Evolutionary conservation across 1,140 invertebrate genomes (phyloP).

Genomic region (Caligus rogercresseyi): DNA sequence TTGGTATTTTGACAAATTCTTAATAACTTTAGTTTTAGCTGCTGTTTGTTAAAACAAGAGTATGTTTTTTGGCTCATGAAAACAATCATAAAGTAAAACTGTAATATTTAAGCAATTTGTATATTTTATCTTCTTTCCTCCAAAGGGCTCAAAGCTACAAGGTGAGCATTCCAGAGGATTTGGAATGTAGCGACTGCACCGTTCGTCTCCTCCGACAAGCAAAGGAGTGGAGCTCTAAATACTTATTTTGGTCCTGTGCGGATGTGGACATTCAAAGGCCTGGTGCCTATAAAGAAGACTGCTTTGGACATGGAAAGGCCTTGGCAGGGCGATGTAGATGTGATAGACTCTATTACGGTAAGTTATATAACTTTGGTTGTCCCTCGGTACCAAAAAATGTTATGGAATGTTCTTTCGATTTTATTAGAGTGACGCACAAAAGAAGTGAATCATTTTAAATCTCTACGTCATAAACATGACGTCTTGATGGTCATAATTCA

Average conservation of each 20-base stretch:
- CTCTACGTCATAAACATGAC: too few species aligned
- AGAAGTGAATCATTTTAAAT: too few species aligned
- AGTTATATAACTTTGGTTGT: too few species aligned
- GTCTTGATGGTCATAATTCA: too few species aligned
- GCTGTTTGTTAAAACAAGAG: too few species aligned
- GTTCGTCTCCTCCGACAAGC: constrained; percentile 70
- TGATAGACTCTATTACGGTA: constrained; percentile 55
- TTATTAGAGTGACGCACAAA: too few species aligned
- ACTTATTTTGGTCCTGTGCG: constrained; percentile 83
- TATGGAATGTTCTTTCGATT: too few species aligned
- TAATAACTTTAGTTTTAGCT: too few species aligned
- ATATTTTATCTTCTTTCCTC: background rate
- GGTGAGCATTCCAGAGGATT: constrained; percentile 56
- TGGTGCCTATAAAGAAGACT: constrained; percentile 32
- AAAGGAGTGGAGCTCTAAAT: constrained; percentile 61
- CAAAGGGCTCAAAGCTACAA: constrained; percentile 57
- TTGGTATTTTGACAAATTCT: constrained; percentile 9
- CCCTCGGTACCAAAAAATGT: too few species aligned
- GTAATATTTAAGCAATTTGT: background rate
- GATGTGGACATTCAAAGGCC: constrained; percentile 60
- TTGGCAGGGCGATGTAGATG: constrained; percentile 54
- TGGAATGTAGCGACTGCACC: constrained; percentile 73
- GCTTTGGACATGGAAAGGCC: constrained; percentile 58
- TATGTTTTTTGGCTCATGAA: too few species aligned
- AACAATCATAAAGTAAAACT: too few species aligned